Base-by-base conservation (phyloP, 2,797 vertebrate genomes). In the Glyptemys insculpta region DNA sequence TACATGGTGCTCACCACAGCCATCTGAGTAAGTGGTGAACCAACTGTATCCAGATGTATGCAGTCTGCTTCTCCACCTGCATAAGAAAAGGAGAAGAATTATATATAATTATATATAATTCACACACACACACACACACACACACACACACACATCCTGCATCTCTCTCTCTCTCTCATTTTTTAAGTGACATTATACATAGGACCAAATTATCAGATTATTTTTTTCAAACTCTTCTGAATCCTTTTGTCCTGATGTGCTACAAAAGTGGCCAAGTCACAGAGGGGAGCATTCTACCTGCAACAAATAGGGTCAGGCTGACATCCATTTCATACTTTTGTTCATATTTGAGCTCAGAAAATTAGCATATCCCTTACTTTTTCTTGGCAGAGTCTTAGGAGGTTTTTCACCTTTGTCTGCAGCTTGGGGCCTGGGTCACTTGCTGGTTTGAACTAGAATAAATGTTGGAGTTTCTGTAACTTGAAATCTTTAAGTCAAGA, bases 1-100 rank as follows among this genome's bases (percentile, higher is more conserved):
- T 98, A 96, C 97, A 99, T 98, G 1, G 98, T 98, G 98, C 99
- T 99, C 91, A 99, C 97, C 83, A 99, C 95, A 1, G 98, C 95
- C 76, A 99, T 97, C 97, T 98, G 99, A 44, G 98, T 97, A 81
- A 98, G 93, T 0, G 96, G 94, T 0, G 97, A 95, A 18, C 81
- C 92, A 0, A 95, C 76, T 0, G 56, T 96, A 62, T 98, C 98
- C 10, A 79, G 82, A 0, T 74, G 59, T 27, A 95, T 93, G 15
- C 95, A 68, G 2, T 1, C 87, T 72, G 94, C 53, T 1, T 88
- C 62, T 47, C 98, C 98, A 76, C 98, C 99, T 99, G 96, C 49
- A 54, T 0, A 54, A 3, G 15, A 81, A 57, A 96, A 78, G 93
- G 19, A 12, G 0, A 1, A 44, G 57, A 12, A 1, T 44, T 44